phyloP scores from a whole-genome alignment of 2,113 vertebrate species.

The Campylomormyrus numenius region DNA sequence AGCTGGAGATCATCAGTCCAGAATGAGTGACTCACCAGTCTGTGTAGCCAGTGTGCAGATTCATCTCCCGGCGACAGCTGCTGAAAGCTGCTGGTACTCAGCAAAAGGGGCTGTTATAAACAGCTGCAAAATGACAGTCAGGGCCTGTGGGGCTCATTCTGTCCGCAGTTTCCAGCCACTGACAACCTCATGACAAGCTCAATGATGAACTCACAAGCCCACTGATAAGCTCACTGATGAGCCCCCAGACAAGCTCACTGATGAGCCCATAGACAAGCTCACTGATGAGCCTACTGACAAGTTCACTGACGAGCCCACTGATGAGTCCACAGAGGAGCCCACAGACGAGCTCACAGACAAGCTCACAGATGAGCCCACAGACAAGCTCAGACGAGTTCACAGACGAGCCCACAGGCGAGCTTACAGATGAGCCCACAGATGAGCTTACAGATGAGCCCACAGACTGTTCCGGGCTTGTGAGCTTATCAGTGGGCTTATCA shows the following conservation, averaged over 20 bases:
- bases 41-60: not conserved
- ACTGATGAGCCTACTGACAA: no score
- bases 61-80: not conserved
- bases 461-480: no score
- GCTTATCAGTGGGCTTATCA: no score
- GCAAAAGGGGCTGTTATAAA: not conserved
- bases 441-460: not conserved
- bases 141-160: not conserved
- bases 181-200: not conserved
- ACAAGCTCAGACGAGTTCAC: not conserved
- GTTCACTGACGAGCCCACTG: rapidly evolving
- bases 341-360: no score
- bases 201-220: not conserved
- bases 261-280: not conserved
- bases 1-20: not conserved
- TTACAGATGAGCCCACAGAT: not conserved
- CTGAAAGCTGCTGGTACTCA: not conserved
- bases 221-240: not conserved
- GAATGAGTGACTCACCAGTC: not conserved
- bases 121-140: not conserved
- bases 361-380: not conserved
- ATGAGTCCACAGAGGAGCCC: rapidly evolving
- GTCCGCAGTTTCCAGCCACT: not conserved
- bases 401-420: not conserved
- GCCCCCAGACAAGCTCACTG: not conserved